Percentiles rank a stretch among this genome's conserved stretches.
Conservation (phyloP, 2,113 vertebrate species). For the Saccopteryx bilineata region DNA sequence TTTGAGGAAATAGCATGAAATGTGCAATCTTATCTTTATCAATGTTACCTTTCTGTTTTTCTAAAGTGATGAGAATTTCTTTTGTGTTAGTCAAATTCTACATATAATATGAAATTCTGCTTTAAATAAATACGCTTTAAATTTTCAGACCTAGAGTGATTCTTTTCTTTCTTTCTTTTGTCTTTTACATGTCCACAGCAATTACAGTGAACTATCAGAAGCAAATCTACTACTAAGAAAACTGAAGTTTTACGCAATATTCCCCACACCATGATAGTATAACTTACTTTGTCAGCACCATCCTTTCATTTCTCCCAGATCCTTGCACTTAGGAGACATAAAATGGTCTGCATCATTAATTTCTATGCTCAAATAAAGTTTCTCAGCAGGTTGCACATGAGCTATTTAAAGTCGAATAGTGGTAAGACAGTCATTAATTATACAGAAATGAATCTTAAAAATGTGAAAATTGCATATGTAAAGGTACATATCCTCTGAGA, state of each 20-base stretch:
- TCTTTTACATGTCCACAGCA: not conserved
- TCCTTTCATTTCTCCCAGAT: slow-evolving; percentile 70
- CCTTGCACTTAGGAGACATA: slow-evolving; percentile 68
- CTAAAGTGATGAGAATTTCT: not conserved
- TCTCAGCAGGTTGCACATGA: slow-evolving; percentile 74
- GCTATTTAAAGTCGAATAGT: slow-evolving; percentile 71
- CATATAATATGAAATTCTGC: not conserved
- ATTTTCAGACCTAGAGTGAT: not conserved
- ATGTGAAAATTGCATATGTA: slow-evolving; percentile 59
- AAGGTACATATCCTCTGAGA: slow-evolving; percentile 52
- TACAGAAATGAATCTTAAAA: slow-evolving; percentile 74
- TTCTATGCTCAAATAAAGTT: slow-evolving; percentile 70
- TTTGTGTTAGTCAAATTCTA: not conserved
- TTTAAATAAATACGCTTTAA: slow-evolving; percentile 41
- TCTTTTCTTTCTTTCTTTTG: not conserved
- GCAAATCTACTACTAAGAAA: not conserved
- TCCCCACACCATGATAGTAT: not conserved
- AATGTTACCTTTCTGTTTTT: not conserved
- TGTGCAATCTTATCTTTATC: not conserved
- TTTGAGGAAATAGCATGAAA: slow-evolving; percentile 49
- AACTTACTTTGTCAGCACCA: slow-evolving; percentile 61
- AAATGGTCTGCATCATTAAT: slow-evolving; percentile 73
- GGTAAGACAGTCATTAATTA: slow-evolving; percentile 78
- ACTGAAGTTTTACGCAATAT: slow-evolving; percentile 47
- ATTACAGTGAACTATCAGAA: not conserved